Conservation (phyloP, 53 echinoderm and acorn worm species). For the Henricia sp. region DNA sequence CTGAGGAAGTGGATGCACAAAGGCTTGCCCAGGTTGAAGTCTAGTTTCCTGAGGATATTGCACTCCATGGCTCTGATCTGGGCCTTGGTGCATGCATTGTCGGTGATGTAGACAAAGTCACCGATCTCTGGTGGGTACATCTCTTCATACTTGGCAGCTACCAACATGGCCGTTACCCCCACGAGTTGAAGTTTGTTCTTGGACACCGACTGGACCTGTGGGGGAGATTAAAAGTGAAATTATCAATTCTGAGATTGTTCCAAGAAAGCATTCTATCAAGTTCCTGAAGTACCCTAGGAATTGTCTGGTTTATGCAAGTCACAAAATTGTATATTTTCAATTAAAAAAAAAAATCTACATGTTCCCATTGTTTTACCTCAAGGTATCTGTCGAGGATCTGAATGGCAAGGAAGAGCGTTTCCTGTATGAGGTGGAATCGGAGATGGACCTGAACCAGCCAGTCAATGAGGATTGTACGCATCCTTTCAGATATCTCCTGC, state of each 20-base stretch:
- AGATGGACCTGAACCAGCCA: constrained; percentile 98
- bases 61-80: constrained; percentile 89
- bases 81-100: constrained; percentile 89
- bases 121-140: constrained; percentile 98
- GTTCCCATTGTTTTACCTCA: constrained; percentile 38
- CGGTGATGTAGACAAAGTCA: constrained; percentile 95
- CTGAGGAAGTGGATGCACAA: constrained; percentile 93
- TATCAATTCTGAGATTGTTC: too few species aligned
- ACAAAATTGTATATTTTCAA: not conserved
- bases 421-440: constrained; percentile 92
- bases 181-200: constrained; percentile 92
- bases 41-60: constrained; percentile 68
- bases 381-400: constrained; percentile 94
- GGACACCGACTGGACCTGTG: constrained; percentile 81
- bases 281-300: too few species aligned
- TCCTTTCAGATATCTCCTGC: constrained; percentile 77
- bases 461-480: constrained; percentile 90
- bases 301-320: not conserved
- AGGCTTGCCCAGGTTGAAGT: constrained; percentile 84
- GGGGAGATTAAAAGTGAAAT: not conserved
- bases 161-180: constrained; percentile 94
- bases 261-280: too few species aligned
- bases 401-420: constrained; percentile 91
- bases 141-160: constrained; percentile 96
- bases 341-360: too few species aligned